Evolutionary conservation across 92 coral and sea anemone species (phyloP).

Genomic region (Bergia puertoricense): DNA sequence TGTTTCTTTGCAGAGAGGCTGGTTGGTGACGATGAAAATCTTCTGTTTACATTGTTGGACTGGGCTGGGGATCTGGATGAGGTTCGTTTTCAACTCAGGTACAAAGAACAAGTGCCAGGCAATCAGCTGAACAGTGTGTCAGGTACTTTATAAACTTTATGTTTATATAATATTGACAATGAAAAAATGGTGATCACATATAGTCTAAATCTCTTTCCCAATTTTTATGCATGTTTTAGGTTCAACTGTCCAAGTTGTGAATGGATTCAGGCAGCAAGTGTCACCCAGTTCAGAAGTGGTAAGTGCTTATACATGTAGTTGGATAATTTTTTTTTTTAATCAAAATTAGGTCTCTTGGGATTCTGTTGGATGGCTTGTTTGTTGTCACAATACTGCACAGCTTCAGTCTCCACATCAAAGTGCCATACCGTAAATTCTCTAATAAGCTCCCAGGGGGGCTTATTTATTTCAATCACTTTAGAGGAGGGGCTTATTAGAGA

Average conservation of each 20-base stretch:
- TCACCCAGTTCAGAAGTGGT: constrained; percentile 51
- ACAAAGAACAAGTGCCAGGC: constrained; percentile 48
- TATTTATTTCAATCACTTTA: no score
- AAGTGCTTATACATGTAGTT: not conserved
- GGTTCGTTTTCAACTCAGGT: constrained; percentile 78
- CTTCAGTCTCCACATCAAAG: not conserved
- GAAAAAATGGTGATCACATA: no score
- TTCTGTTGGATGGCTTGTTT: not conserved
- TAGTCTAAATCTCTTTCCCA: not conserved
- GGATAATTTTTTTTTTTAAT: not conserved
- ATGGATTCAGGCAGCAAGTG: constrained; percentile 50
- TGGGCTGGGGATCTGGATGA: constrained; percentile 96
- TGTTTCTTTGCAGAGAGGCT: constrained; percentile 75
- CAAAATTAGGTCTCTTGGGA: not conserved
- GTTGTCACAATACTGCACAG: not conserved
- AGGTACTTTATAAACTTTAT: not conserved
- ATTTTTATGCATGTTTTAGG: constrained; percentile 3
- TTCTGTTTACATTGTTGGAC: constrained; percentile 78
- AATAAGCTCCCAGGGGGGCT: no score
- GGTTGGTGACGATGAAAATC: constrained; percentile 82
- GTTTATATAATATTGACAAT: no score
- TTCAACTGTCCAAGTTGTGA: constrained; percentile 6
- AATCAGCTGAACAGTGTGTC: not conserved
- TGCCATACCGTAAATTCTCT: no score
- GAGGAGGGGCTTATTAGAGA: no score